Percentiles rank a stretch among this genome's conserved stretches.
These are phyloP conservation scores for Patagioenas fasciata DNA, from an alignment of 2,113 vertebrate genomes.

Conservation along the genomic window DNA sequence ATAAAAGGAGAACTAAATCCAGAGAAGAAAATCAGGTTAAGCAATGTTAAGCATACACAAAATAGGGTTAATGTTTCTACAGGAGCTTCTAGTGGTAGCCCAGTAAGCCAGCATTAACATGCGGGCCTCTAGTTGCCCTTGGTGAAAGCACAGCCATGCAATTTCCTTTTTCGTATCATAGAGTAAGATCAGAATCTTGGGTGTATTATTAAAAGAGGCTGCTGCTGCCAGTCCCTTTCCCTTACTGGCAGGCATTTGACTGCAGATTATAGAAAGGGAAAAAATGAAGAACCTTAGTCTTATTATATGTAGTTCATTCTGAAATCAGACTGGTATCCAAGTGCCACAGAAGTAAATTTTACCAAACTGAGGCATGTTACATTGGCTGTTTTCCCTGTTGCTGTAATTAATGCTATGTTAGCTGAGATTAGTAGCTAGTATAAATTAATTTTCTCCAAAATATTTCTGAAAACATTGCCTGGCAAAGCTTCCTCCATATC, in stretches of 20 bases:
- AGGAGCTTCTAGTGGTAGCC: not conserved
- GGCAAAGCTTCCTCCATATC: not conserved
- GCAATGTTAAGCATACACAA: not conserved
- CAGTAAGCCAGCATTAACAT: accelerated
- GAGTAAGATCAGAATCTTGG: not conserved
- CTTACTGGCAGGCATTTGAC: not conserved
- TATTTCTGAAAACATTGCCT: not conserved
- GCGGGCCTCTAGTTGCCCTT: not conserved
- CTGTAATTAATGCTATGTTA: not conserved
- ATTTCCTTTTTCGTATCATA: not conserved
- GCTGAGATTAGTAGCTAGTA: not conserved
- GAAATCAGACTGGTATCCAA: not conserved
- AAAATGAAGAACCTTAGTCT: not conserved
- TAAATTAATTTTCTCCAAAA: not conserved
- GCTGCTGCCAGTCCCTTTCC: not conserved
- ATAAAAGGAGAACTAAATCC: not conserved
- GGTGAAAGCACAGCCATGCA: not conserved
- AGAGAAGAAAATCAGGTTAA: not conserved
- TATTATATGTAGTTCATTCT: not conserved
- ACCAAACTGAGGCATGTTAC: not conserved
- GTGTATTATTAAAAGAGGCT: not conserved
- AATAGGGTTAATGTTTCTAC: not conserved
- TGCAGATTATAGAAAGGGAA: not conserved
- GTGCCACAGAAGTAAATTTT: not conserved
- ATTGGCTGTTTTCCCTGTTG: not conserved